Percentiles rank a stretch among this genome's conserved stretches.
Conservation (phyloP, 35 echinoderm and acorn worm genomes). For the Amphiura filiformis region DNA sequence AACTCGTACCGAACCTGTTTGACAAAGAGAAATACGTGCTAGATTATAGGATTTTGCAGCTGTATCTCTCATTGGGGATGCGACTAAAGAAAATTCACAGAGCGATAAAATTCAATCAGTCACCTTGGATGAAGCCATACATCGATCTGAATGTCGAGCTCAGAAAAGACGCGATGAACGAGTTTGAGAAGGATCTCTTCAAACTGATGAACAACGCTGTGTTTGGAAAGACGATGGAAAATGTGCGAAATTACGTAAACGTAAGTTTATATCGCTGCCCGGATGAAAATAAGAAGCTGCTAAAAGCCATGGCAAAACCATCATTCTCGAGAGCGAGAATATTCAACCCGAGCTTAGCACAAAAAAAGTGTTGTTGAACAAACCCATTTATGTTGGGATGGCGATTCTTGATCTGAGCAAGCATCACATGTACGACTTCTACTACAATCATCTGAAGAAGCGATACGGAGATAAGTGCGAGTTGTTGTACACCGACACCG, state of each 20-base stretch:
- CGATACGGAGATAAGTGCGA: background rate
- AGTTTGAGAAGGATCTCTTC: slow-evolving; percentile 28
- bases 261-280: background rate
- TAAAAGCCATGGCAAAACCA: background rate
- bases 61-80: background rate
- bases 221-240: slow-evolving; percentile 25
- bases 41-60: background rate
- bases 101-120: background rate
- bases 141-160: background rate
- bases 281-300: background rate
- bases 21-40: slow-evolving; percentile 1
- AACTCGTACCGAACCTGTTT: background rate
- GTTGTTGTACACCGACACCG: slow-evolving; percentile 26
- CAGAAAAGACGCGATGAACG: background rate
- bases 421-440: slow-evolving; percentile 28
- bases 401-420: background rate
- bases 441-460: no score
- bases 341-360: background rate
- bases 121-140: background rate
- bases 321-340: background rate
- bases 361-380: background rate
- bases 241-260: background rate
- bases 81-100: background rate
- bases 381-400: slow-evolving; percentile 22
- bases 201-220: slow-evolving; percentile 1